These are phyloP conservation scores for Pyrochroa serraticornis DNA, from an alignment of 2,888 invertebrate genomes.

Conservation along the genomic window DNA sequence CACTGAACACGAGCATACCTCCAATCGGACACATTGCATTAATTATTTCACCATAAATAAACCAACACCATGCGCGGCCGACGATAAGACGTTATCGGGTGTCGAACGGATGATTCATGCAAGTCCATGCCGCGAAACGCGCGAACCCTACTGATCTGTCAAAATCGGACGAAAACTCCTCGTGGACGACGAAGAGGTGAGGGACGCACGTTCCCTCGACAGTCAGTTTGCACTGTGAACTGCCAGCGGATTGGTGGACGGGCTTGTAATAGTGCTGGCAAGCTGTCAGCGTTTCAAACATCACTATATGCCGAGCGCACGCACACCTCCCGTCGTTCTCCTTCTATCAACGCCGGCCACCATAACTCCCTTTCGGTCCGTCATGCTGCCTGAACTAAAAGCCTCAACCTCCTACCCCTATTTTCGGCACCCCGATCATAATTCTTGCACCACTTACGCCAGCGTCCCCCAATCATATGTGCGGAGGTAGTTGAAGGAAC, in stretches of 20 bases:
- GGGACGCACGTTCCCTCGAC: conserved; percentile 49
- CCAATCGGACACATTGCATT: conserved; percentile 11
- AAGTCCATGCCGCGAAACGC: conserved; percentile 36
- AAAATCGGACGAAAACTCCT: conserved; percentile 39
- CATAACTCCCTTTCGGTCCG: conserved; percentile 37
- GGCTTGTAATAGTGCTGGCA: conserved; percentile 59
- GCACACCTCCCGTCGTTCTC: conserved; percentile 48
- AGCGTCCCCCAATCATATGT: no score
- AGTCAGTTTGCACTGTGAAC: conserved; percentile 57
- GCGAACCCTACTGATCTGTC: conserved; percentile 52
- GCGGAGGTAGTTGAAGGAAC: conserved; percentile 23
- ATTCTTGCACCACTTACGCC: conserved; percentile 54
- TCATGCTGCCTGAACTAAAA: conserved; percentile 52
- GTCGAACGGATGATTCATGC: conserved; percentile 1
- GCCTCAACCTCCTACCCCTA: conserved; percentile 57
- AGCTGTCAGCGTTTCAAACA: conserved; percentile 61
- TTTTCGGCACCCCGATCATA: conserved; percentile 54
- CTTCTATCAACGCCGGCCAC: conserved; percentile 34
- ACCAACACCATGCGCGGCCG: background rate
- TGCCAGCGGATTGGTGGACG: conserved; percentile 56
- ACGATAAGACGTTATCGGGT: no score
- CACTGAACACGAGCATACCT: conserved; percentile 4
- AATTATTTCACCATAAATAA: background rate
- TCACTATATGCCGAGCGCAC: conserved; percentile 58
- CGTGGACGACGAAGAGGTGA: conserved; percentile 34